Percentiles rank a stretch among this genome's conserved stretches.
Conservation (phyloP, 2,113 vertebrate genomes). For the Engraulis encrasicolus region DNA sequence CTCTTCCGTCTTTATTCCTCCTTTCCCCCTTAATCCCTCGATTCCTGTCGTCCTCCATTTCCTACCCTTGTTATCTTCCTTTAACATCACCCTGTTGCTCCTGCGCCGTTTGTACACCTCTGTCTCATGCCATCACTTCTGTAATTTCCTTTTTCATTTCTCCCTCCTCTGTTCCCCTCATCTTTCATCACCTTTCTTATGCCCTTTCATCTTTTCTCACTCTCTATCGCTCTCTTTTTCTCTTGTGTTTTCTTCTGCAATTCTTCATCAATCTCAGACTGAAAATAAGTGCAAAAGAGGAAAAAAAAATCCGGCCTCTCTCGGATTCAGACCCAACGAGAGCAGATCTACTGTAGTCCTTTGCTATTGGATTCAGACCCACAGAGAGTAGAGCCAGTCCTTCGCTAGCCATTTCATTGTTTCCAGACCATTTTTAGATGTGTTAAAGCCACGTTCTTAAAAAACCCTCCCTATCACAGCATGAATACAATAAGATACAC, state of each 20-base stretch:
- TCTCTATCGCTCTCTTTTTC: neutral
- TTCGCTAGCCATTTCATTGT: too few relatives aligned
- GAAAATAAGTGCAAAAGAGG: neutral
- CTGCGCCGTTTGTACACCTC: neutral
- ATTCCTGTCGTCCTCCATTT: neutral
- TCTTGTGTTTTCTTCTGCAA: neutral
- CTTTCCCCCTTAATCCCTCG: neutral
- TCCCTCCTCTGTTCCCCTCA: neutral
- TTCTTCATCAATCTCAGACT: neutral
- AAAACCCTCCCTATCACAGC: neutral
- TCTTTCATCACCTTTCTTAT: neutral
- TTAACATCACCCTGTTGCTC: neutral
- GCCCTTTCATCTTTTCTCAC: neutral
- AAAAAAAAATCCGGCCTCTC: too few relatives aligned
- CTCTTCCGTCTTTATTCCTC: neutral
- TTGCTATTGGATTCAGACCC: too few relatives aligned
- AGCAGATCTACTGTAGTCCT: too few relatives aligned
- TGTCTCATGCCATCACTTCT: neutral
- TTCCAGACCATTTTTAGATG: neutral
- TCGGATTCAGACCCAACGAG: too few relatives aligned
- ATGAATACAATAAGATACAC: too few relatives aligned
- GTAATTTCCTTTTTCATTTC: neutral
- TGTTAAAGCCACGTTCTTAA: neutral
- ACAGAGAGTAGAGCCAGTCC: too few relatives aligned
- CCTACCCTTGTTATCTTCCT: neutral